Base-by-base conservation (phyloP, 2,797 vertebrate genomes). In the Leuciscus waleckii region DNA sequence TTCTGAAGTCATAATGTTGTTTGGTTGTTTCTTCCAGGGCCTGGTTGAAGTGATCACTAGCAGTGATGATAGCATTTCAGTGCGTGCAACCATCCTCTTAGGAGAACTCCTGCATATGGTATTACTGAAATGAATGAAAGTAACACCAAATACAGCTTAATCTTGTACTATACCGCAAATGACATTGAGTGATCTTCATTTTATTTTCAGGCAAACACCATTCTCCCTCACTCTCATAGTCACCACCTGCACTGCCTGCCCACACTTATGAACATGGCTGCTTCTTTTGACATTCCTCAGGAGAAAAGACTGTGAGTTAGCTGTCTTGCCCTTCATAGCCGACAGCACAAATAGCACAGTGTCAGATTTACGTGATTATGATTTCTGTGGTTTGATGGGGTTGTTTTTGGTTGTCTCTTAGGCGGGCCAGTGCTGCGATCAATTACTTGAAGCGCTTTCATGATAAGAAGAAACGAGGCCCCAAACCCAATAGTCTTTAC, bases 221-320 rank as follows among this genome's bases (percentile, higher is more conserved):
- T 99, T 91, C 97, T 99, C 91, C 98, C 98, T 90, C 98, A 99
- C 92, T 97, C 97, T 85, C 98, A 99, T 89, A 99, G 98, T 90
- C 97, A 99, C 94, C 98, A 99, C 92, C 94, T 99, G 91, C 98
- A 99, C 93, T 99, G 98, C 91, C 96, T 99, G 87, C 98, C 98
- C 84, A 98, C 97, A 43, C 94, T 99, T 89, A 99, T 99, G 96
- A 99, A 98, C 91, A 97, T 99, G 97, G 98, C 98, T 10, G 98
- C 98, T 81, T 99, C 98, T 67, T 99, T 98, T 88, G 97, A 99
- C 93, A 99, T 98, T 91, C 88, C 96, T 89, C 98, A 97, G 92
- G 97, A 99, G 91, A 99, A 98, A 90, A 94, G 98, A 87, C 93
- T 97, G 98, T 98, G 93, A 98, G 98, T 94, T 73, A 11, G 29